Percentiles rank a stretch among this genome's conserved stretches.
Evolutionary conservation across 2,888 invertebrate species (phyloP).

Genomic region (Oxytorus armatus): DNA sequence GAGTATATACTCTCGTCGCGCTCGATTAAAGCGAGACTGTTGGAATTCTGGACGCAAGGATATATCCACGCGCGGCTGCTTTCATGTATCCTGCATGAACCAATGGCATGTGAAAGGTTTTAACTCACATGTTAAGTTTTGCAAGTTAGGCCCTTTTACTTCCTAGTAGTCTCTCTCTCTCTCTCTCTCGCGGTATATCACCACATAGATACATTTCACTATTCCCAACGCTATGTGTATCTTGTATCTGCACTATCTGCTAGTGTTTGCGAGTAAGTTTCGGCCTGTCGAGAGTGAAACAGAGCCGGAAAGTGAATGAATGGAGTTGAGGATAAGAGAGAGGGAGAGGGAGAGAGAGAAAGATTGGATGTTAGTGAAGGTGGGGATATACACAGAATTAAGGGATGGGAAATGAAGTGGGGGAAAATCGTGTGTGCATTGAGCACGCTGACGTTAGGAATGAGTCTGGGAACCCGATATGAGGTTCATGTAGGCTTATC

Average conservation of each 20-base stretch:
- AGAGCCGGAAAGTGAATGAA: constrained; percentile 45
- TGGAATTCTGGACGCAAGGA: constrained; percentile 43
- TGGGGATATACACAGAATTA: constrained; percentile 24
- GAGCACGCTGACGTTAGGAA: constrained; percentile 29
- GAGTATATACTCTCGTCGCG: constrained; percentile 70
- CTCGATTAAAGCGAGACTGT: constrained; percentile 71
- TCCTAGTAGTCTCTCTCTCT: constrained; percentile 1
- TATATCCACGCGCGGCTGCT: constrained; percentile 35
- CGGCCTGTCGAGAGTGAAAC: constrained; percentile 28
- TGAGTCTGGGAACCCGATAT: constrained; percentile 38
- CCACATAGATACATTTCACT: constrained; percentile 38
- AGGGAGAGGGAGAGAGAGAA: background rate
- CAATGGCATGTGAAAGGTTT: background rate
- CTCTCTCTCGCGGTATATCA: constrained; percentile 6
- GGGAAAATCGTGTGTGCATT: constrained; percentile 46
- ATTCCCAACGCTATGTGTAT: background rate
- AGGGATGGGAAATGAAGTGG: constrained; percentile 38
- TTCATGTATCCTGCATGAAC: constrained; percentile 17
- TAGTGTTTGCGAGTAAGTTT: constrained; percentile 38
- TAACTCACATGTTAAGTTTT: background rate
- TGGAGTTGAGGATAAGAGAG: constrained; percentile 19
- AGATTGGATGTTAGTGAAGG: background rate
- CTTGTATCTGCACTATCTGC: constrained; percentile 23
- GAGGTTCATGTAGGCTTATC: constrained; percentile 67
- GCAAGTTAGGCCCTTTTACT: constrained; percentile 7